Evolutionary conservation across 2,797 vertebrate species (phyloP).

Genomic region (Pangasius larnaudii): DNA sequence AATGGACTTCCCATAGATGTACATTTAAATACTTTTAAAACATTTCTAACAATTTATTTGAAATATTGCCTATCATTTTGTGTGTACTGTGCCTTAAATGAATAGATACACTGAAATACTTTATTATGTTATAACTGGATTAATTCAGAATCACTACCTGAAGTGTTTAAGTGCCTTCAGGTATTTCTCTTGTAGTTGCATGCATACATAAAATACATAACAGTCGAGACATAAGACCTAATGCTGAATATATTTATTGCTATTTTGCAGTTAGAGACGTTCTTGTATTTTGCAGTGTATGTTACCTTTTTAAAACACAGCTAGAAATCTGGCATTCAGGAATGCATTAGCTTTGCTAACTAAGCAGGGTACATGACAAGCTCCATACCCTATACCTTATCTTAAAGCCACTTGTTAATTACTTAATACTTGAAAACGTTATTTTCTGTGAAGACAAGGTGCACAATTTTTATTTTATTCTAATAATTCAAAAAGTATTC

Average conservation of each 20-base stretch:
- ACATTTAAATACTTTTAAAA: not conserved
- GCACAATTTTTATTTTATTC: not conserved
- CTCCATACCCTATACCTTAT: slow-evolving; percentile 1
- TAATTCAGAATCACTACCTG: slow-evolving; percentile 1
- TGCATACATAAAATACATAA: not conserved
- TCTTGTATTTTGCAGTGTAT: slow-evolving; percentile 5
- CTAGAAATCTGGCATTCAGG: slow-evolving; percentile 23
- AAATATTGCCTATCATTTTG: not conserved
- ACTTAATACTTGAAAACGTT: slow-evolving; percentile 6
- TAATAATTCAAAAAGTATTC: not conserved
- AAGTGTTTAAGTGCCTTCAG: not conserved
- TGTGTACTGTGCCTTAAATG: slow-evolving; percentile 9
- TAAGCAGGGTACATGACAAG: not conserved
- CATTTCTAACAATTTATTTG: slow-evolving; percentile 32
- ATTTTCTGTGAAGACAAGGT: slow-evolving; percentile 1
- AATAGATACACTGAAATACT: slow-evolving; percentile 8
- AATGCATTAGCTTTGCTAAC: slow-evolving; percentile 22
- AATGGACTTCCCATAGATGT: not conserved
- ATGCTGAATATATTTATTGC: slow-evolving; percentile 31
- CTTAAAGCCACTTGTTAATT: not conserved
- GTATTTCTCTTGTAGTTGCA: not conserved
- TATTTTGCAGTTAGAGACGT: slow-evolving; percentile 14
- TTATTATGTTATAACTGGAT: slow-evolving; percentile 4
- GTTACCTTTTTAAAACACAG: slow-evolving; percentile 25
- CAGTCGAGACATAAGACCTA: slow-evolving; percentile 4